Conservation (phyloP, 1,140 invertebrate genomes). For the Helicoverpa armigera region DNA sequence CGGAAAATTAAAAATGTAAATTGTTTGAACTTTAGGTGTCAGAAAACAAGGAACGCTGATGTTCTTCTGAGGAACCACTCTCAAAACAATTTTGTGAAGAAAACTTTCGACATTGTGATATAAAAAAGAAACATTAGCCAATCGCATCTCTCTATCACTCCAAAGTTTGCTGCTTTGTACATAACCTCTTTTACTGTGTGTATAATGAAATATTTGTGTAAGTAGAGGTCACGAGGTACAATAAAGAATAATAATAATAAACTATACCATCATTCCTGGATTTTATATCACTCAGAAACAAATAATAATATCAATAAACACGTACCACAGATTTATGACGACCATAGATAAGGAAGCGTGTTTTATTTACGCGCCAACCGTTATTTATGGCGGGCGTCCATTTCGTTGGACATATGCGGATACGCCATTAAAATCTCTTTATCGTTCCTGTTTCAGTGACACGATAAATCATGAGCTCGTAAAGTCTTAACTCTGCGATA, state of each 20-base stretch:
- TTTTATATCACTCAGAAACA: neutral
- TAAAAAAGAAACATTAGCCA: too few relatives aligned
- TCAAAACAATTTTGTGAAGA: too few relatives aligned
- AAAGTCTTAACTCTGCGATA: neutral
- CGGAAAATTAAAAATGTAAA: neutral
- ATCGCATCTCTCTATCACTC: too few relatives aligned
- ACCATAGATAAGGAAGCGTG: slow-evolving; percentile 25
- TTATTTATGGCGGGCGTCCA: slow-evolving; percentile 18
- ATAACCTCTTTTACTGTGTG: too few relatives aligned
- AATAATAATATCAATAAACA: slow-evolving; percentile 15
- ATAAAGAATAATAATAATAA: too few relatives aligned
- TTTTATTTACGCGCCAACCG: slow-evolving; percentile 8
- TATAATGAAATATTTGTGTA: too few relatives aligned
- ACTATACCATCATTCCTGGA: too few relatives aligned
- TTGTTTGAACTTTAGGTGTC: neutral
- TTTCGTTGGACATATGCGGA: slow-evolving; percentile 15
- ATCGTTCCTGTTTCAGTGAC: slow-evolving; percentile 22
- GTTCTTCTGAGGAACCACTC: too few relatives aligned
- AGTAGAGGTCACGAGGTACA: too few relatives aligned
- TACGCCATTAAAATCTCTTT: slow-evolving; percentile 32
- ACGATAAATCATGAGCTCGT: slow-evolving; percentile 16
- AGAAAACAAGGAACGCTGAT: too few relatives aligned
- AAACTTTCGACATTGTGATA: neutral
- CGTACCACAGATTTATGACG: slow-evolving; percentile 17
- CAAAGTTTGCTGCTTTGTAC: too few relatives aligned